A percentile compares a stretch with the other conserved stretches of the same genome.
phyloP scores from a whole-genome alignment of 1,140 invertebrate species.

The Mactra quadrangularis region DNA sequence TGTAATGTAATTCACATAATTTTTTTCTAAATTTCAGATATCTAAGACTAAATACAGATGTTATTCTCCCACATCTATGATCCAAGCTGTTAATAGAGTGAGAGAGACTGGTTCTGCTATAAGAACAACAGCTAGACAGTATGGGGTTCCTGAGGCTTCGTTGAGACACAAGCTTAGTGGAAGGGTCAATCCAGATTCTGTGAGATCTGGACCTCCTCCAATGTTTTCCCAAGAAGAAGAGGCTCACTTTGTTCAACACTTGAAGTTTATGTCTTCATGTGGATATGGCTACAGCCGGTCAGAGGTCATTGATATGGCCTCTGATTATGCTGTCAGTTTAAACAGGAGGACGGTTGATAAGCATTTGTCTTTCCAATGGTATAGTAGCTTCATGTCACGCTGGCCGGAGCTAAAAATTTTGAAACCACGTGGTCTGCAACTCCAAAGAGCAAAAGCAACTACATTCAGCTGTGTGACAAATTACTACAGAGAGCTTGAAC shows the following conservation, averaged over 20 bases:
- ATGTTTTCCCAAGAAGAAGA: constrained; percentile 47
- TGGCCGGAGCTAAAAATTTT: constrained; percentile 5
- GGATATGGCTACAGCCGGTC: constrained; percentile 37
- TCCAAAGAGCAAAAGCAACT: constrained; percentile 24
- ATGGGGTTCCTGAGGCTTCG: constrained; percentile 23
- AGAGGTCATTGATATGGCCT: constrained; percentile 23
- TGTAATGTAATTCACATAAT: no score
- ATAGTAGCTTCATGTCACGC: neutral
- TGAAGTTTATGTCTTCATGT: constrained; percentile 25
- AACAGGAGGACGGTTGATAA: constrained; percentile 5
- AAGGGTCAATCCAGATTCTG: constrained; percentile 29
- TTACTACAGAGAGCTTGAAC: constrained; percentile 26
- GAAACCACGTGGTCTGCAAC: constrained; percentile 13
- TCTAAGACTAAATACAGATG: constrained; percentile 2
- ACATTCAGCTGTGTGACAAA: neutral
- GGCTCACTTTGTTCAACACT: constrained; percentile 16
- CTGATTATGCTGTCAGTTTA: constrained; percentile 46
- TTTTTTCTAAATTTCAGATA: constrained; percentile 12
- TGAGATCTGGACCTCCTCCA: constrained; percentile 34
- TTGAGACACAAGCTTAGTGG: constrained; percentile 23
- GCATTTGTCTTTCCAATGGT: constrained; percentile 34
- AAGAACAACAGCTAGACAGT: constrained; percentile 28
- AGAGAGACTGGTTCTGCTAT: constrained; percentile 16
- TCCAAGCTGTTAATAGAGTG: neutral
- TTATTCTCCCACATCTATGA: constrained; percentile 27